Base-by-base conservation (phyloP, 2,113 vertebrate species). In the Prinia subflava region DNA sequence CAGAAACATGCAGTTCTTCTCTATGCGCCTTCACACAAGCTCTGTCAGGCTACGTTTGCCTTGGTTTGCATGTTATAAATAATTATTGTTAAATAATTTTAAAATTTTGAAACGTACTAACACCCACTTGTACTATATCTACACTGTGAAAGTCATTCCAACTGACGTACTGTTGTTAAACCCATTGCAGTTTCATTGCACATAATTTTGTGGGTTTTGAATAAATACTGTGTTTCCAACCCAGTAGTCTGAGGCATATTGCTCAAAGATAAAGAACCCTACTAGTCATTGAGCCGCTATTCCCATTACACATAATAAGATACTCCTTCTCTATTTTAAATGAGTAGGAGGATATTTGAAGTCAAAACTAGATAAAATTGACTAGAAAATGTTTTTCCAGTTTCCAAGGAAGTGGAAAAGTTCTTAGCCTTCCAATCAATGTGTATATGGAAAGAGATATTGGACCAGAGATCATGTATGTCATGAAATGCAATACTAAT, bases 131-230 rank as follows among this genome's bases (percentile, higher is more conserved):
- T 64, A 41, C 53, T 47, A 4, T 46, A 68, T 53, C 91, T 91
- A 64, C 56, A 28, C 71, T 57, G 50, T 50, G 35, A 62, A 85
- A 95, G 70, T 64, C 83, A 92, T 21, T 57, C 47, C 19, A 80
- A 39, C 55, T 94, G 83, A 79, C 92, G 89, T 82, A 79, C 74
- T 96, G 57, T 73, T 57, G 79, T 76, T 94, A 84, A 91, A 96
- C 71, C 57, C 57, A 65, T 25, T 94, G 37, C 53, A 79, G 46
- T 87, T 94, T 81, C 78, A 69, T 69, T 85, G 42, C n/a, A 77
- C 35, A n/a, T 56, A 49, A 37, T 74, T 90, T 56, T 79, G 53
- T 85, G 67, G 23, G 16, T 9, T 95, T 91, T 63, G 62, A 52
- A 53, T 65, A 94, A 89, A 94, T 30, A 42, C 7, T 68, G 2